Evolutionary conservation across 2,888 invertebrate species (phyloP).

Genomic region (Cylindroiulus punctatus): DNA sequence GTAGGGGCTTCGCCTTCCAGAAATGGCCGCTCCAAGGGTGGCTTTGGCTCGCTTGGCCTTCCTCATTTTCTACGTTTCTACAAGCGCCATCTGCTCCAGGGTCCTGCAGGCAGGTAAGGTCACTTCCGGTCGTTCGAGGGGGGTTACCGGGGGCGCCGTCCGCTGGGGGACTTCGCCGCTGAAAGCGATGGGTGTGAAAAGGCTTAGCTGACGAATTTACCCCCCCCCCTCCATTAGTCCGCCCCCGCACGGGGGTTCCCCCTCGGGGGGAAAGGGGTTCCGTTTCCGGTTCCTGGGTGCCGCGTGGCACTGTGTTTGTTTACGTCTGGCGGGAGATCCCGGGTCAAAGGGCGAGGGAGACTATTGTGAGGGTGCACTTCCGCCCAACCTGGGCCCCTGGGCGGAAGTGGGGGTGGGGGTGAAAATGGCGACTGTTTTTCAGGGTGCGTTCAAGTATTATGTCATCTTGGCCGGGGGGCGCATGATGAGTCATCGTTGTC

Average conservation of each 20-base stretch:
- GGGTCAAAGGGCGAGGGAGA: not conserved
- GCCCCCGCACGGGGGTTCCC: not conserved
- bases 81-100: not conserved
- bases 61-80: constrained; percentile 2
- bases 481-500: no score
- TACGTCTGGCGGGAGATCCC: not conserved
- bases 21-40: not conserved
- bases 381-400: not conserved
- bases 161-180: not conserved
- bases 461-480: no score
- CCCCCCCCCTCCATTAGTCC: not conserved
- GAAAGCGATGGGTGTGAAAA: not conserved
- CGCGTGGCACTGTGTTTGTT: not conserved
- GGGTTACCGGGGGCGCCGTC: not conserved
- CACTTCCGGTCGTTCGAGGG: not conserved
- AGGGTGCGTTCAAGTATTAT: not conserved
- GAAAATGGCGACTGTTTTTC: not conserved
- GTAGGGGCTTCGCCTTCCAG: not conserved
- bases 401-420: not conserved
- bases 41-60: not conserved
- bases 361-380: not conserved
- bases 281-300: not conserved
- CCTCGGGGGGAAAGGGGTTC: not conserved
- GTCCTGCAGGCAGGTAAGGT: not conserved
- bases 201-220: not conserved